Evolutionary conservation across 1,140 invertebrate species (phyloP), one percentile per base, ranked within the genome.

Genomic region (Drosophila subpulchrella): DNA sequence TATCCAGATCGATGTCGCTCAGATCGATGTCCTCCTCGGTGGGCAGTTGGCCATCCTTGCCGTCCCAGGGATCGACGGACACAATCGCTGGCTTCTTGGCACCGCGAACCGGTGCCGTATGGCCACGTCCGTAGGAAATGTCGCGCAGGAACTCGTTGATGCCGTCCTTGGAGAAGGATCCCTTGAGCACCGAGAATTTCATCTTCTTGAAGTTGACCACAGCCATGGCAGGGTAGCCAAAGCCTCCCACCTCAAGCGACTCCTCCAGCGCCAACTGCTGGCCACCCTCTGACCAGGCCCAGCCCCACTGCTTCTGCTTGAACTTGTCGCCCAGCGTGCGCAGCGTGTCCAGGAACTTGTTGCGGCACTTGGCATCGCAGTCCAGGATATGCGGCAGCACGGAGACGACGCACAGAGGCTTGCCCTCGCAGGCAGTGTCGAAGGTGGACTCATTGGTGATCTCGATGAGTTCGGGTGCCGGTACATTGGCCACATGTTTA

Each of bases 241-340:
- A 98, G 3, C 97, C 96, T 59, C 99, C 99, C 63, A 99, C 97
- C 81, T 98, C 98, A 24, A 99, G 92, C 4, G 96, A 95, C 78
- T 96, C 95, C 93, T 99, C 99, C 8, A 99, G 86, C 2, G 96
- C 94, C 0, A 94, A 91, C 93, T 99, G 98, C 13, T 96, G 93
- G 30, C 95, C 96, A 48, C 97, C 98, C 93, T 99, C 98, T 3
- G 96, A 92, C 99, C 99, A 99, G 5, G 98, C 93, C 98, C 98
- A 99, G 95, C 98, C 98, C 98, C 98, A 99, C 93, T 96, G 95
- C 90, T 99, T 98, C 93, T 97, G 96, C 93, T 99, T 99, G 93
- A 96, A 99, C 92, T 98, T 98, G 42, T 99, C 97, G 15, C 96
- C 98, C 42, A 98, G 93, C 4, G 94, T 93, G 17, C 94, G 95